Evolutionary conservation across 1,140 invertebrate genomes (phyloP), one percentile per base, ranked within the genome.

Genomic region (Nasonia longicornis): DNA sequence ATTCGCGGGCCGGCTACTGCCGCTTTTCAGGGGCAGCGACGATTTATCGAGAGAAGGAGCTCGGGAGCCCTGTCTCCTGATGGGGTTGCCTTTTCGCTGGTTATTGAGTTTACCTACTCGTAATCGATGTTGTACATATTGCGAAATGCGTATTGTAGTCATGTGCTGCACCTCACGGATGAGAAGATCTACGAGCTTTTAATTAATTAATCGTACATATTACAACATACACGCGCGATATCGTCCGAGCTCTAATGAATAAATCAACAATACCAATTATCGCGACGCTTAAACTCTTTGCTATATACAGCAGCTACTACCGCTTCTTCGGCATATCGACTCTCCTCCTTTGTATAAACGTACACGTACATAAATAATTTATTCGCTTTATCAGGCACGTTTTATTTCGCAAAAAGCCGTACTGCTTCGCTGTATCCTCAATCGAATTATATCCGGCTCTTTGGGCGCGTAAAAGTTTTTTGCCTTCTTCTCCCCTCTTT

Each of bases 391-490:
- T 42, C 70, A 45, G 45, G 38, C 42, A 22, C n/a, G n/a, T 72
- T 72, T 72, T 72, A 45, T 72, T 48, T 48, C 70, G 20, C 35
- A 22, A 72, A 72, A 72, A 72, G n/a, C 52, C 20, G 52, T n/a
- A 14, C 16, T 2, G 48, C 16, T 52, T 26, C 48, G 52, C 52
- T 58, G 20, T 72, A 22, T 45, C n/a, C 29, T 29, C 31, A n/a
- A 72, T 72, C 70, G 16, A 72, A 72, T 72, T 22, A 48, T 72
- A 72, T 72, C 70, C 70, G n/a, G 70, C 70, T 72, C 70, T 72
- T 72, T 72, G 35, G 38, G n/a, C 70, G 29, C 35, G 42, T 72
- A 42, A 72, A 72, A 72, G 7, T 72, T 72, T 72, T 72, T 72
- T 26, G n/a, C 20, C n/a, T 29, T 48, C 38, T 14, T 8, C 14